A percentile compares a stretch with the other conserved stretches of the same genome.
These are phyloP conservation scores for Alsophila aescularia DNA, from an alignment of 2,888 invertebrate genomes.

Conservation along the genomic window DNA sequence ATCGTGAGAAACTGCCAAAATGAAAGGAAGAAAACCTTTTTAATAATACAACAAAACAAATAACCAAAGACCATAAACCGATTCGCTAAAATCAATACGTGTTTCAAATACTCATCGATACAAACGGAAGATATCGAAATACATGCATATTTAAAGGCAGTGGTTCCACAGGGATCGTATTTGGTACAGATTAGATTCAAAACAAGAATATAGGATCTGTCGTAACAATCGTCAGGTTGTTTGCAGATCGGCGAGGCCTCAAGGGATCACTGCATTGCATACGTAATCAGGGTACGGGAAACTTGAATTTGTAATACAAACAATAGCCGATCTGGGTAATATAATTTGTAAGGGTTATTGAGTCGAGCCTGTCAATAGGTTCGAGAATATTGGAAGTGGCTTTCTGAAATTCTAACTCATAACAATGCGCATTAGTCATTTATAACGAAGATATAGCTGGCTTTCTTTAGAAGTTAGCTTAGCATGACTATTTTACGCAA, in stretches of 20 bases:
- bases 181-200: conserved; percentile 33
- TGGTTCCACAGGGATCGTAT: conserved; percentile 20
- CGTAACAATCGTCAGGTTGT: conserved; percentile 38
- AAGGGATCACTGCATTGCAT: conserved; percentile 36
- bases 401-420: too few species aligned
- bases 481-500: too few species aligned
- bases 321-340: conserved; percentile 35
- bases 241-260: conserved; percentile 29
- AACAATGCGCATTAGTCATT: too few species aligned
- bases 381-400: not conserved
- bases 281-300: conserved; percentile 35
- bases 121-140: conserved; percentile 10
- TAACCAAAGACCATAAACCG: not conserved
- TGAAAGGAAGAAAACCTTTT: too few species aligned
- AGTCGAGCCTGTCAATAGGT: conserved; percentile 12
- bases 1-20: too few species aligned
- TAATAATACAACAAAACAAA: not conserved
- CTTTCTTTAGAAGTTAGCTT: too few species aligned
- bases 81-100: not conserved
- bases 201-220: conserved; percentile 35
- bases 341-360: conserved; percentile 31
- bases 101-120: conserved; percentile 8
- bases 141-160: conserved; percentile 16
- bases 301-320: conserved; percentile 29
- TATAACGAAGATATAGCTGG: too few species aligned